Conservation (phyloP, 2,888 invertebrate species). For the Eupithecia dodoneata region DNA sequence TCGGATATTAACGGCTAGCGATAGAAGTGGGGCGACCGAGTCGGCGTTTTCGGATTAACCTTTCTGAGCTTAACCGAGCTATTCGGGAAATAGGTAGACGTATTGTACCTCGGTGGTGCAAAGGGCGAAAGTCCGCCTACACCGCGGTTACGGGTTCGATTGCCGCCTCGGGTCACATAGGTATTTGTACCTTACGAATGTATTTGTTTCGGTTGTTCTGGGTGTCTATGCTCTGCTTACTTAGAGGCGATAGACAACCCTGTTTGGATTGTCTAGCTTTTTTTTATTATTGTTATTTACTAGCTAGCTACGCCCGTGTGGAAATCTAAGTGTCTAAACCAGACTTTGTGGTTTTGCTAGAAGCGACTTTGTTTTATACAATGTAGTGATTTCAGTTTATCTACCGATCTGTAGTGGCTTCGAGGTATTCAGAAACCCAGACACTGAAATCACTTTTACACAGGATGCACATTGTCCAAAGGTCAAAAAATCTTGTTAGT, state of each 20-base stretch:
- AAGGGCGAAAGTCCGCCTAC: background rate
- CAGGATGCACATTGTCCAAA: background rate
- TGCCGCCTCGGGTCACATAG: background rate
- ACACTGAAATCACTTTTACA: background rate
- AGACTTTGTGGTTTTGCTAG: too few species aligned
- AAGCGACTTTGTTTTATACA: too few species aligned
- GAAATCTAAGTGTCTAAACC: too few species aligned
- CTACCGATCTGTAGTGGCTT: background rate
- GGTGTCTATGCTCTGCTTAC: background rate
- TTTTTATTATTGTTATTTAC: background rate
- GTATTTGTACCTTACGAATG: background rate
- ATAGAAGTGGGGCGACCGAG: background rate
- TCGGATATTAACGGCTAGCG: constrained; percentile 20
- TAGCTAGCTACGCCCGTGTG: too few species aligned
- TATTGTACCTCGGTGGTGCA: background rate
- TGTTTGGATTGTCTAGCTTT: background rate
- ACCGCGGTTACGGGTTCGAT: background rate
- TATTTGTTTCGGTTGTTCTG: background rate
- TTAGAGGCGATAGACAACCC: too few species aligned
- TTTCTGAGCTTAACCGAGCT: background rate
- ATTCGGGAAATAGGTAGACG: background rate
- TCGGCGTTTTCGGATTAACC: background rate
- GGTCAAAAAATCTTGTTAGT: background rate
- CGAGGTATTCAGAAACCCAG: background rate
- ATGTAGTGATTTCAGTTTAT: background rate